Percentiles rank a stretch among this genome's conserved stretches.
These are phyloP conservation scores for Orgyia antiqua DNA, from an alignment of 2,888 invertebrate species.

Conservation along the genomic window DNA sequence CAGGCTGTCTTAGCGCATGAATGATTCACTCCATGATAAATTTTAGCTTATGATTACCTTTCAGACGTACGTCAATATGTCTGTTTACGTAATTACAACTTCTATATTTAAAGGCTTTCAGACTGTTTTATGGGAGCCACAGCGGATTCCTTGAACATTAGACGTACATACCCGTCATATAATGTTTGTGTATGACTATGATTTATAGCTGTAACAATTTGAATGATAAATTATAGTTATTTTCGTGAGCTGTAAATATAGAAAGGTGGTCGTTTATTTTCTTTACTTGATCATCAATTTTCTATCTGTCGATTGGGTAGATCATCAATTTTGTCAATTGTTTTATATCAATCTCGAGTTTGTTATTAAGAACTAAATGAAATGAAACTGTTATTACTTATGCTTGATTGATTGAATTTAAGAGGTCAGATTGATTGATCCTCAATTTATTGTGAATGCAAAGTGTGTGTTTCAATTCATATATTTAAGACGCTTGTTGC, in stretches of 20 bases:
- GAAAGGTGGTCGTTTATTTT: conserved; percentile 52
- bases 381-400: conserved; percentile 22
- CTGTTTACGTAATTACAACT: conserved; percentile 72
- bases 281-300: conserved; percentile 46
- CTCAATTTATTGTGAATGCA: background rate
- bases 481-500: too few relatives aligned
- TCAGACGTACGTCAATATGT: conserved; percentile 73
- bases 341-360: conserved; percentile 25
- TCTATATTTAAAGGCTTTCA: conserved; percentile 60
- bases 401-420: conserved; percentile 16
- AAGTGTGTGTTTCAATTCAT: background rate
- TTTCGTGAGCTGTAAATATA: conserved; percentile 55
- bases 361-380: conserved; percentile 27
- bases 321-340: conserved; percentile 28
- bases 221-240: conserved; percentile 61
- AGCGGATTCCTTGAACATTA: conserved; percentile 53
- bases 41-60: conserved; percentile 78
- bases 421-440: conserved; percentile 9
- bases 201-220: conserved; percentile 57
- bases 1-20: conserved; percentile 74
- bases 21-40: conserved; percentile 77
- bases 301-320: conserved; percentile 25
- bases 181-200: conserved; percentile 54
- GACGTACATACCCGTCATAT: conserved; percentile 20
- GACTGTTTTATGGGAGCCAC: conserved; percentile 50